Base-by-base conservation (phyloP, 2,888 invertebrate genomes). In the Thysanoteuthis rhombus region DNA sequence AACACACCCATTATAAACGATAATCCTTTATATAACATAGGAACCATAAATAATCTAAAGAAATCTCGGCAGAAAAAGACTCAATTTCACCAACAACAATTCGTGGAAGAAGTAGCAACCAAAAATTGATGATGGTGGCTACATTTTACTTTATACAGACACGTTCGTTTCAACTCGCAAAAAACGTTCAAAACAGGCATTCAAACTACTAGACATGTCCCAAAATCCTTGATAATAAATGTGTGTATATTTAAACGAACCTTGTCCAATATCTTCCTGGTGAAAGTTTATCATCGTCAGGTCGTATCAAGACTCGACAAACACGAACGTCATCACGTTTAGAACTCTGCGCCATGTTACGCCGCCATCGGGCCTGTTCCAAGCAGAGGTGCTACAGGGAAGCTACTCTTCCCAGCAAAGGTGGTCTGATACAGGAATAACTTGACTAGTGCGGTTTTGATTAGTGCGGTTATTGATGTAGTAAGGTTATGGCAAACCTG, bases 231-330 rank as follows among this genome's bases (percentile, higher is more conserved):
- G 10, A 10, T 0, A 75, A n/a, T n/a, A 75, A 75, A 75, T 25
- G 36, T 75, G n/a, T 75, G 4, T 16, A 75, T 75, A n/a, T 75
- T 75, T 5, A 32, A 91, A 91, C 91, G 40, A 19, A 93, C 93
- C 93, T 93, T 28, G 93, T 93, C 93, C 93, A 93, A 47, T 93
- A 93, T 58, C 52, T 93, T 32, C 93, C 93, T 12, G 93, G 93
- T 1, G 52, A 58, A 38, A 93, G 93, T 36, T 52, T 93, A 32
- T 93, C 93, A 58, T 93, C 52, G 52, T 93, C 93, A 39, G 93
- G 39, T 38, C 93, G 36, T n/a, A 93, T 93, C 19, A 93, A 47
- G 36, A 93, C 93, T n/a, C 58, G 47, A 58, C 93, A 93, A 39
- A 58, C 52, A 36, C 93, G 47, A 25, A 47, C 93, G 58, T 93